Base-by-base conservation (phyloP, 2,888 invertebrate species). In the Dichetophora obliterata region DNA sequence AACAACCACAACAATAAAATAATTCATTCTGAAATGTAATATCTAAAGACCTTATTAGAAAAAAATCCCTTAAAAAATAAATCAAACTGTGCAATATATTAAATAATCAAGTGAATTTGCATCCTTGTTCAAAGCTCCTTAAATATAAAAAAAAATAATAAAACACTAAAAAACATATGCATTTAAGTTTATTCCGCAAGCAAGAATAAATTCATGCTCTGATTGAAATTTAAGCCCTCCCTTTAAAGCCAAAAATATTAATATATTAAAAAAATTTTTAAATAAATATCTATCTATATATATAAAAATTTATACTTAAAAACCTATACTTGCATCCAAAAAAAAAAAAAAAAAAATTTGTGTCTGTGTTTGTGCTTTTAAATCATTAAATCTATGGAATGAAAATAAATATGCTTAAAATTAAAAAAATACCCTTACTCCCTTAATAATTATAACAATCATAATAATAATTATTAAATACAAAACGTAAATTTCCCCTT, bases 81-180 rank as follows among this genome's bases (percentile, higher is more conserved):
- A 68, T 43, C 63, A 70, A 76, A 63, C 59, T 63, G 69, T 77
- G 77, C 77, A 77, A 77, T 69, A 73, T 73, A 66, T 37, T 70
- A 34, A 52, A 70, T 52, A 24, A 34, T 27, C 4, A 34, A 37
- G 37, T 34, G 22, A 24, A 59, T 59, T 37, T 37, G 37, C 37
- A 65, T 43, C 11, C 22, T 48, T 50, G 24, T 50, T n/a, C 11
- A 43, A 19, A 43, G 16, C 76, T 57, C 66, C 72, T 77, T 69
- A 54, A 22, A 63, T 34, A 76, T 63, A 14, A 69, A 75, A 37
- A 70, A 75, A 71, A 52, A 74, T 61, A 74, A 75, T 54, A 57
- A 69, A 78, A 4, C 31, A 31, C 31, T 31, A 31, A 48, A 77
- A 77, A 48, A 59, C 57, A 14, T 57, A 71, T 57, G n/a, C 34